Evolutionary conservation across 1,140 invertebrate genomes (phyloP).

Genomic region (Aphelinus certus): DNA sequence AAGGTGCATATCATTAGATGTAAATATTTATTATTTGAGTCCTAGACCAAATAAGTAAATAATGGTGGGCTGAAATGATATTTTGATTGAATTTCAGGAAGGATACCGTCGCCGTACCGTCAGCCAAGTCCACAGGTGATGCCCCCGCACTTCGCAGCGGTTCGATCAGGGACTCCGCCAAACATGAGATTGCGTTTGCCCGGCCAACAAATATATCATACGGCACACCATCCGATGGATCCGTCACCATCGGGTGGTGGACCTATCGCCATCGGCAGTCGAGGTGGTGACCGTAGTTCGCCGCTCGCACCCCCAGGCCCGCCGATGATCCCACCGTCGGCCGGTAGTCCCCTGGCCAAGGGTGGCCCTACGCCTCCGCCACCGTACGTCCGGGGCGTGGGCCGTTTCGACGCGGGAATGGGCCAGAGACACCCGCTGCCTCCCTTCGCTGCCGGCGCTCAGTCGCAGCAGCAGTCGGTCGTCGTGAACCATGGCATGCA

Average conservation of each 20-base stretch:
- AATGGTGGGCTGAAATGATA: too few species aligned
- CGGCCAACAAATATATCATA: conserved; percentile 63
- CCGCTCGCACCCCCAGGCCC: conserved; percentile 53
- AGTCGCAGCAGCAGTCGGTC: conserved; percentile 30
- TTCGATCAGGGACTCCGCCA: conserved; percentile 59
- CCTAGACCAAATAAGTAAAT: too few species aligned
- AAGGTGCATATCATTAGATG: too few species aligned
- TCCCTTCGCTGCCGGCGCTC: conserved; percentile 55
- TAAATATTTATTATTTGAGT: too few species aligned
- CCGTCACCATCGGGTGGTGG: conserved; percentile 68
- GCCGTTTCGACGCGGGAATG: conserved; percentile 50
- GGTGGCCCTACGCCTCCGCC: conserved; percentile 62
- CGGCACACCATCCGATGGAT: conserved; percentile 67
- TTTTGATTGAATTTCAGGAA: conserved; percentile 13
- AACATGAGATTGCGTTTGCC: conserved; percentile 60
- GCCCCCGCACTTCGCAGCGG: conserved; percentile 60
- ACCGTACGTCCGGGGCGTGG: conserved; percentile 53
- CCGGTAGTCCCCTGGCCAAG: conserved; percentile 58
- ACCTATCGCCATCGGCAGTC: conserved; percentile 62
- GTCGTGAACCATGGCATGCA: conserved; percentile 46
- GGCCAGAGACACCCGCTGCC: conserved; percentile 59
- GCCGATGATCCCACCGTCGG: conserved; percentile 57
- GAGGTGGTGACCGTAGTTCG: conserved; percentile 55
- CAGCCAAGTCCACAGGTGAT: conserved; percentile 58
- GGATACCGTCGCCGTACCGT: conserved; percentile 63